Conservation (phyloP, 1,140 invertebrate genomes). For the Argopecten irradians region DNA sequence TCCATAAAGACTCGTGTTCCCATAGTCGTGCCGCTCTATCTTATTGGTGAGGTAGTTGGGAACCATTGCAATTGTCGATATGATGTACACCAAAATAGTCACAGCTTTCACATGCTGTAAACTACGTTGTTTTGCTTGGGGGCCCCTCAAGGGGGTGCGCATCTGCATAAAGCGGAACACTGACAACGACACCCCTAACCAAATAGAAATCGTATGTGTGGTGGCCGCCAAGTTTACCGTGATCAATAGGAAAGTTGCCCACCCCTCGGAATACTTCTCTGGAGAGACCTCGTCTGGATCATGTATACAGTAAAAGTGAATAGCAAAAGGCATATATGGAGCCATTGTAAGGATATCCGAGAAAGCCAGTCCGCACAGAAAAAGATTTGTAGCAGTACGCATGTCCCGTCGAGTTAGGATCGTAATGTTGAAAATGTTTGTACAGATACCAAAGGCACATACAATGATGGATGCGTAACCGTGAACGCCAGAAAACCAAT, state of each 20-base stretch:
- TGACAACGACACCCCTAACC: conserved; percentile 92
- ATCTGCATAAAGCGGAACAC: conserved; percentile 83
- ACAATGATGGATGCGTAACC: conserved; percentile 85
- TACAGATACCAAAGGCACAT: conserved; percentile 91
- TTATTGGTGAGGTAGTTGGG: conserved; percentile 84
- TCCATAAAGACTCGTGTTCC: conserved; percentile 57
- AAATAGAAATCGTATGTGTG: conserved; percentile 95
- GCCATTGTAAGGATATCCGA: conserved; percentile 92
- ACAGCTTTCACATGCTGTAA: conserved; percentile 82
- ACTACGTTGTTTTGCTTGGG: conserved; percentile 83
- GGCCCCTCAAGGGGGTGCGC: conserved; percentile 86
- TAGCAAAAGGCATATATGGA: conserved; percentile 90
- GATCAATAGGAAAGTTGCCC: conserved; percentile 69
- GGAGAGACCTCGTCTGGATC: conserved; percentile 54
- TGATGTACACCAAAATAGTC: conserved; percentile 84
- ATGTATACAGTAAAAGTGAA: conserved; percentile 80
- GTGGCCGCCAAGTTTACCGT: conserved; percentile 84
- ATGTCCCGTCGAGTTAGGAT: conserved; percentile 92
- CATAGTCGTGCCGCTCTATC: conserved; percentile 37
- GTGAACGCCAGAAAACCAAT: conserved; percentile 80
- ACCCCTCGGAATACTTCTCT: conserved; percentile 63
- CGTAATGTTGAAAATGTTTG: conserved; percentile 92
- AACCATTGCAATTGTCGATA: conserved; percentile 86
- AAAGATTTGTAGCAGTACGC: conserved; percentile 87
- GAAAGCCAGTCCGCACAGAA: conserved; percentile 89